Base-by-base conservation (phyloP, 2,113 vertebrate species). In the Baryphthengus martii region DNA sequence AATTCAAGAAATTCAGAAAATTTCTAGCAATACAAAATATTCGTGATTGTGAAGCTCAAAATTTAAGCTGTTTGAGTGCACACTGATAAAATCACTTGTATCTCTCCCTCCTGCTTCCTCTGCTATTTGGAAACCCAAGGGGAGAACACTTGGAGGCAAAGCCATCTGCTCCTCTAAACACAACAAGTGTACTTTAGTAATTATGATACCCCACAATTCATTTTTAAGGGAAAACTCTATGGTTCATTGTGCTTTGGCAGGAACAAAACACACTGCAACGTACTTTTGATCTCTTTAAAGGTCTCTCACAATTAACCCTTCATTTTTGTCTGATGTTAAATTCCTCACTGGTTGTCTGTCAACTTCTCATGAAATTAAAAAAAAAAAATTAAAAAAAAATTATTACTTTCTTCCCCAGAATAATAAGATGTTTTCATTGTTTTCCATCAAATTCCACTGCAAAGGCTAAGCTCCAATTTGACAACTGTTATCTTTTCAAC, bases 141-240 rank as follows among this genome's bases (percentile, higher is more conserved):
- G 61, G 42, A 89, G 37, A 93, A 53, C 33, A 33, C 42, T 87
- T 74, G 40, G 44, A 93, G 50, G 37, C 45, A 81, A 24, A 87
- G 55, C 61, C 85, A 93, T 89, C 90, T 95, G 81, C 37, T 89
- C 6, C n/a, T 85, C 45, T 65, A 89, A 93, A 77, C 49, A 33
- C 45, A 71, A 44, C n/a, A 85, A 20, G 16, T 0, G 1, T 91
- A 88, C 85, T 91, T 91, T 88, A 87, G 47, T 44, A 90, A 85
- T 88, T 88, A 72, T 76, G 25, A 83, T 79, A 72, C 20, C 88
- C 47, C 10, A 68, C 24, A 52, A 75, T 88, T 93, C 6, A 68
- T 71, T 92, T 88, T 72, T 65, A 68, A 76, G 37, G 58, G 47
- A 89, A 95, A 89, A 73, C 13, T 59, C 33, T 45, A 19, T 10